Base-by-base conservation (phyloP, 2,797 vertebrate species). In the Microcaecilia unicolor region DNA sequence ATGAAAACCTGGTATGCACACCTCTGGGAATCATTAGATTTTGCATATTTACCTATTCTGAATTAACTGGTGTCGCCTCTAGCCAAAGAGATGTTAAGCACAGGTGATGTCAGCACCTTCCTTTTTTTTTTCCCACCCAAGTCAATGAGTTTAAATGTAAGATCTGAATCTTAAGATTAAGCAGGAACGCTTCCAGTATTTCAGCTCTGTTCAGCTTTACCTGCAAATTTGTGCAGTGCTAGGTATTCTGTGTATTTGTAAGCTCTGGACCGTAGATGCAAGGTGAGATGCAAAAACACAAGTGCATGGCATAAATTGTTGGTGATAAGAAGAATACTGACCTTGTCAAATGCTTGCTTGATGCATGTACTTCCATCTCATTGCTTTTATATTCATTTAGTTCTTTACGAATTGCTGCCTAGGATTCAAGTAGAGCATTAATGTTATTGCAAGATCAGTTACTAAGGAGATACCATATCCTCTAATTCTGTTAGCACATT, bases 331-430 rank as follows among this genome's bases (percentile, higher is more conserved):
- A 23, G 24, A 30, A 34, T 10, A 47, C 83, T 56, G 50, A 97
- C 94, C 95, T 94, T 37, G 93, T 98, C 83, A 98, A 81, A 61
- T 98, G 95, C 70, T 93, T 96, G 89, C 95, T 98, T 2, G 92
- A 96, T 8, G 91, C 87, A 13, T 98, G 93, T 24, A 98, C 95
- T 66, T 97, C 93, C 95, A 98, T 98, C 72, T 98, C 95, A 2
- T 90, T 97, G 40, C 93, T 98, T 61, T 98, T 98, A 78, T 97
- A 98, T 53, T 98, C 95, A 7, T 98, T 98, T 51, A 98, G 83
- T 72, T 98, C 95, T 57, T 97, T 98, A 31, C 95, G 84, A 71
- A 98, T 98, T 10, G 95, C 93, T 29, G 95, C 93, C 95, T 98
- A 32, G 14, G 44, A 64, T 44, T 26, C 58, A 51, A 53, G 35